A percentile compares a stretch with the other conserved stretches of the same genome.
These are phyloP conservation scores for Mico argentatus DNA, from an alignment of 2,797 vertebrate genomes.

Conservation along the genomic window DNA sequence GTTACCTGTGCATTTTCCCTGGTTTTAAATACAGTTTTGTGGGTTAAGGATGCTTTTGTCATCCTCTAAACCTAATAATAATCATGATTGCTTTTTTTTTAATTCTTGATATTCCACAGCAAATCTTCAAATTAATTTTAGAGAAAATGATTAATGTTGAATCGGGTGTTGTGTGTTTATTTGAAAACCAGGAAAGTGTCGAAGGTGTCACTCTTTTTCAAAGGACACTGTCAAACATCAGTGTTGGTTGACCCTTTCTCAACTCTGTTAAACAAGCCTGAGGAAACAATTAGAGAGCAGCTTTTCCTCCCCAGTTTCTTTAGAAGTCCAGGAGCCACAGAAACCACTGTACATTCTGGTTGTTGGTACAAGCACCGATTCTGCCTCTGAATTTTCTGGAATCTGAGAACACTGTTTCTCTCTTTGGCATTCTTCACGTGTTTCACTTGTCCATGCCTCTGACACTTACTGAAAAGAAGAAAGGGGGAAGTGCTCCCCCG, in stretches of 20 bases:
- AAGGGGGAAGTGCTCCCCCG: conserved; percentile 34
- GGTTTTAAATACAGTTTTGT: not conserved
- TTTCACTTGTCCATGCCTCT: conserved; percentile 43
- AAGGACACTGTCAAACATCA: not conserved
- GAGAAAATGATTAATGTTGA: not conserved
- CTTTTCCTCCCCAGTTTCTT: not conserved
- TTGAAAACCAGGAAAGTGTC: not conserved
- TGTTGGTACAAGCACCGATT: not conserved
- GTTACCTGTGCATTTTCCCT: not conserved
- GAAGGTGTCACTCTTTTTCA: not conserved
- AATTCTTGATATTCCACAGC: not conserved
- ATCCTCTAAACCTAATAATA: not conserved
- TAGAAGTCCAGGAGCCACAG: not conserved
- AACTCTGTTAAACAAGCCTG: not conserved
- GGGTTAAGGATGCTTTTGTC: not conserved
- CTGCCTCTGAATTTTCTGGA: conserved; percentile 54
- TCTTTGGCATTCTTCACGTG: conserved; percentile 69
- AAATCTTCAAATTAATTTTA: not conserved
- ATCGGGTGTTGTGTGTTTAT: not conserved
- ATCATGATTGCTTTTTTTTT: not conserved
- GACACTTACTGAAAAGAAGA: conserved; percentile 67
- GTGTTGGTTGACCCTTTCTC: not conserved
- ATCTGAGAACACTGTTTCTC: conserved; percentile 50
- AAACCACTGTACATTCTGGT: not conserved
- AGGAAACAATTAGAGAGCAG: not conserved